Evolutionary conservation across 2,888 invertebrate species (phyloP).

Genomic region (Agrochola lychnidis): DNA sequence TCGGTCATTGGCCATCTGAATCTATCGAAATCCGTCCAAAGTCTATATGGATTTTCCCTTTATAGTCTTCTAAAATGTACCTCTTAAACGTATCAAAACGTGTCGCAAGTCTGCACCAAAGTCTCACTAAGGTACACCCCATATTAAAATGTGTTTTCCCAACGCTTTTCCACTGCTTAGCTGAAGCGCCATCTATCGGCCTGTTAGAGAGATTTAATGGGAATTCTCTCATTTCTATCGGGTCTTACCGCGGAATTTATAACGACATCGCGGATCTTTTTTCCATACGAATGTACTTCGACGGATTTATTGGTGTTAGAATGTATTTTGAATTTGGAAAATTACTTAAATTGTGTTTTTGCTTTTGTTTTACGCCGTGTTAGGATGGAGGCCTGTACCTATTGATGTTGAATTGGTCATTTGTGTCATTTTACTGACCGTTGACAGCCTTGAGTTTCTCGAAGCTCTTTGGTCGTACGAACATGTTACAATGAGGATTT

Average conservation of each 20-base stretch:
- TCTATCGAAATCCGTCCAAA: not conserved
- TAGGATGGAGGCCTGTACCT: not conserved
- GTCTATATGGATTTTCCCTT: not conserved
- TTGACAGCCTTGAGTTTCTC: not conserved
- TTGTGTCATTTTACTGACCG: not conserved
- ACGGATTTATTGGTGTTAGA: constrained; percentile 76
- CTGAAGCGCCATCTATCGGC: constrained; percentile 85
- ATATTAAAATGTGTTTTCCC: constrained; percentile 87
- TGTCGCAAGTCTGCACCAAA: constrained; percentile 50
- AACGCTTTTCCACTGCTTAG: constrained; percentile 79
- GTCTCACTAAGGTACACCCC: constrained; percentile 72
- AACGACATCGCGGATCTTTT: constrained; percentile 82
- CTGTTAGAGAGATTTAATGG: constrained; percentile 86
- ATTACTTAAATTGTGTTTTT: constrained; percentile 47
- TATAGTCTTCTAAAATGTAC: not conserved
- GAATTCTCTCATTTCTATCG: constrained; percentile 88
- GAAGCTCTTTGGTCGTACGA: not conserved
- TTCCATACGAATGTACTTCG: constrained; percentile 85
- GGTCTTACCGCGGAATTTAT: constrained; percentile 86
- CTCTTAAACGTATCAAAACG: constrained; percentile 71
- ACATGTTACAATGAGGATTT: not conserved
- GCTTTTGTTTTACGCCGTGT: constrained; percentile 22
- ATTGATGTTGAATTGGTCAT: not conserved
- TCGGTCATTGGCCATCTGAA: not conserved
- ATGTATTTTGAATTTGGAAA: constrained; percentile 65